Percentiles rank a stretch among this genome's conserved stretches.
phyloP scores from a whole-genome alignment of 2,113 vertebrate genomes.

The Ornithorhynchus anatinus region DNA sequence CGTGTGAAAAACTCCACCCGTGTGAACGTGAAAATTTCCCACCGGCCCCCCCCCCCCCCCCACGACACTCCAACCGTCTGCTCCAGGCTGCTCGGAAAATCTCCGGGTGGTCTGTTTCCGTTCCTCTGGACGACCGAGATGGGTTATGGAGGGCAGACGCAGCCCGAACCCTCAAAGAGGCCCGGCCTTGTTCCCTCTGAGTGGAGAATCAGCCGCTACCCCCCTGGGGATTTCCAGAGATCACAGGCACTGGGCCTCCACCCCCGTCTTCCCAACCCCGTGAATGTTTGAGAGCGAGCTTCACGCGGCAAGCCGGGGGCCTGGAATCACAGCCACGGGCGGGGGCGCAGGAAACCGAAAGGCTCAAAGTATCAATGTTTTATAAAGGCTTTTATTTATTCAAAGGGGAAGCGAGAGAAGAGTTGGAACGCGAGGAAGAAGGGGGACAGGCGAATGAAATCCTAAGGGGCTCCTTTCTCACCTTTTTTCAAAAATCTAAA shows the following conservation, averaged over 20 bases:
- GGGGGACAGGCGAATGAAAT: no score
- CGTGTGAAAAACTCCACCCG: no score
- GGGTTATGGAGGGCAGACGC: background rate
- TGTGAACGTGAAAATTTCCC: no score
- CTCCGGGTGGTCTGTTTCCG: background rate
- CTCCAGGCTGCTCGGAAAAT: no score
- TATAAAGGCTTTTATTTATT: conserved; percentile 36
- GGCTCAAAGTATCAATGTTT: conserved; percentile 29
- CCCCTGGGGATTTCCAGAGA: background rate
- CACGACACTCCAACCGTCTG: no score
- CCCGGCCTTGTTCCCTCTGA: background rate
- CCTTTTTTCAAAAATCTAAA: background rate
- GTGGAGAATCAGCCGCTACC: background rate
- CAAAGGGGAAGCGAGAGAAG: conserved; percentile 3
- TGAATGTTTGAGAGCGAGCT: conserved; percentile 23
- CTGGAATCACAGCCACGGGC: conserved; percentile 28
- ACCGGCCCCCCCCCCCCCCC: no score
- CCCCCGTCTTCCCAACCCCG: no score
- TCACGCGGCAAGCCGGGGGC: background rate
- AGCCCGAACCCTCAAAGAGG: background rate
- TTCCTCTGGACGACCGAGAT: conserved; percentile 1
- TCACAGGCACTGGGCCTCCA: background rate
- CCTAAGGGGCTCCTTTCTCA: background rate
- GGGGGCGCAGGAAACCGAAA: background rate
- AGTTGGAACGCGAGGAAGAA: no score